phyloP scores from a whole-genome alignment of 2,888 invertebrate genomes.

The Scaptomyza reducta region DNA sequence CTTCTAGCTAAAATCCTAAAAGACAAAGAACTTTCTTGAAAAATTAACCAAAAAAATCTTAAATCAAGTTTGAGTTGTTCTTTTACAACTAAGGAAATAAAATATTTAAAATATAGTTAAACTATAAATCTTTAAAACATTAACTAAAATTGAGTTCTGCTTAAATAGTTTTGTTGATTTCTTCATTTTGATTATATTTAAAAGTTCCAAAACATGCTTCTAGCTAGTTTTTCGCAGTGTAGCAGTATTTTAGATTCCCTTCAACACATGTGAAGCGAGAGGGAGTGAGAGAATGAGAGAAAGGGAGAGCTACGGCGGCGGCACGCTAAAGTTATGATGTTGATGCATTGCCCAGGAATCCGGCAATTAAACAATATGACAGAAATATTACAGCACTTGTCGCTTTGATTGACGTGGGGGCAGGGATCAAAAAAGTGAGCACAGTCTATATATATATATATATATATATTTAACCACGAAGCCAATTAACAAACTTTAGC shows the following conservation, averaged over 20 bases:
- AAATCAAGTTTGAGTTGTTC: no score
- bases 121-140: no score
- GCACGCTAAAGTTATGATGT: slow-evolving; percentile 61
- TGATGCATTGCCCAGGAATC: slow-evolving; percentile 80
- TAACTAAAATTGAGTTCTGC: no score
- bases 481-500: slow-evolving; percentile 42
- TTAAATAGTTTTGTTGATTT: no score
- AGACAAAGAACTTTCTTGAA: no score
- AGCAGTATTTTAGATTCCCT: neutral
- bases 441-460: neutral
- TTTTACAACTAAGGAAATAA: no score
- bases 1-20: no score
- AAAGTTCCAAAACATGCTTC: no score
- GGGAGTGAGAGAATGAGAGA: neutral
- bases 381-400: slow-evolving; percentile 75
- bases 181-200: no score
- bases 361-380: slow-evolving; percentile 82
- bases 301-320: neutral
- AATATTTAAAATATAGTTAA: no score
- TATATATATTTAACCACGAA: neutral
- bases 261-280: slow-evolving; percentile 16
- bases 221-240: neutral
- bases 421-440: neutral
- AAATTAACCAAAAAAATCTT: no score
- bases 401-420: slow-evolving; percentile 51